Evolutionary conservation across 1,140 invertebrate genomes (phyloP), one percentile per base, ranked within the genome.

Genomic region (Drosophila truncata): DNA sequence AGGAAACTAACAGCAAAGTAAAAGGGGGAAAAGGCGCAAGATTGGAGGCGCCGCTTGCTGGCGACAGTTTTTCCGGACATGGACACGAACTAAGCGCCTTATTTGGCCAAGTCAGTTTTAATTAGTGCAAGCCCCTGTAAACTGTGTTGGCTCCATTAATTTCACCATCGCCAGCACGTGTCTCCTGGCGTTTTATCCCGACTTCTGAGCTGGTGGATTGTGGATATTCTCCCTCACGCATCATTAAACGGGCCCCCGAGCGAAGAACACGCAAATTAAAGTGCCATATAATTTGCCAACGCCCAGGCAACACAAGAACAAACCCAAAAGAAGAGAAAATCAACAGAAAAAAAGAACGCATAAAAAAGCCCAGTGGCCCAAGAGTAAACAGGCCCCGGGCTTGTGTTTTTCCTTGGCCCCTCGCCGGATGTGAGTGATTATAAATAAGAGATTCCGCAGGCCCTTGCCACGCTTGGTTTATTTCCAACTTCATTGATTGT

Each of bases 401-500:
- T 39, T 63, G 46, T 79, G 33, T 64, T 66, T 77, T 44, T 79
- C 29, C 44, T 55, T 54, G 42, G 31, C 41, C 46, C 59, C 18
- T 47, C 25, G 44, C 50, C 78, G 78, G 78, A 82, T 82, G 71
- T 83, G 77, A 87, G 80, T 80, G 83, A 87, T 87, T 87, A 87
- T 87, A 88, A 80, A 83, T 83, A 83, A 87, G 71, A 70, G 76
- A 87, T 73, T 83, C 57, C 33, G 41, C 39, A 25, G 47, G n/a
- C 37, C 33, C 46, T 27, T 27, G 60, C 41, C 35, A 64, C 64
- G 50, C 50, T 75, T 76, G 37, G 52, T 59, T 72, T 49, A 59
- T 50, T 71, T 72, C 72, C 59, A 78, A 74, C 62, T 58, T 52
- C 78, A 81, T 78, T 85, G 82, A 85, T 85, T 85, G 69, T 75